Evolutionary conservation across 1,140 invertebrate species (phyloP), one percentile per base, ranked within the genome.

Genomic region (Philaenus spumarius): DNA sequence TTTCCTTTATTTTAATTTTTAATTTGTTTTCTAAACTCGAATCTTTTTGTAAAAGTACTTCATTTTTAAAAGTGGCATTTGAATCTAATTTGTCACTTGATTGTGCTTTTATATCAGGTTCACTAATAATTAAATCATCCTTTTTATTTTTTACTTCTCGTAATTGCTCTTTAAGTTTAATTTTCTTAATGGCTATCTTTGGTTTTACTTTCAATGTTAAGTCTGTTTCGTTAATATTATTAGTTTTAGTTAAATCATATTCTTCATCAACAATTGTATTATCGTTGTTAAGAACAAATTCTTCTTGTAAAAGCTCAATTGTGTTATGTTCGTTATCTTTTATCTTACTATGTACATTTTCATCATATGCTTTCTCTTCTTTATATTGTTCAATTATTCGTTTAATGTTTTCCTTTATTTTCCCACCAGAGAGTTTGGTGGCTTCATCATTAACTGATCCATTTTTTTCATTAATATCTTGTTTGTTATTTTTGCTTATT

Each of bases 201-300:
- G 47, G 26, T 54, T 58, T 55, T 43, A 43, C 12, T 37, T 22
- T 62, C 40, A 35, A 11, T 52, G 35, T 47, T 30, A 34, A 46
- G 22, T 50, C 30, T 24, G 34, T 53, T 35, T 34, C 7, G 42
- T 62, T 66, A 40, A 12, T 6, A 61, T 52, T 54, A 20, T 57
- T 40, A 45, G 37, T 35, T 48, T 17, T 35, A 51, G 61, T 20
- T 22, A n/a, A 19, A 5, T 53, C 55, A 30, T 30, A 4, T 30
- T 30, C 26, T 24, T 47, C 22, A 47, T 45, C 26, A 60, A 20
- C 59, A 22, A 20, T 2, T 42, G 15, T 48, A 42, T 43, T 47
- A 15, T 15, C 20, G n/a, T 15, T 47, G 24, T 7, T 46, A 20
- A 19, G n/a, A n/a, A 7, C 23, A 6, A 23, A 12, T 46, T 46